Conservation (phyloP, 2,888 invertebrate genomes). For the Pammene fasciana region DNA sequence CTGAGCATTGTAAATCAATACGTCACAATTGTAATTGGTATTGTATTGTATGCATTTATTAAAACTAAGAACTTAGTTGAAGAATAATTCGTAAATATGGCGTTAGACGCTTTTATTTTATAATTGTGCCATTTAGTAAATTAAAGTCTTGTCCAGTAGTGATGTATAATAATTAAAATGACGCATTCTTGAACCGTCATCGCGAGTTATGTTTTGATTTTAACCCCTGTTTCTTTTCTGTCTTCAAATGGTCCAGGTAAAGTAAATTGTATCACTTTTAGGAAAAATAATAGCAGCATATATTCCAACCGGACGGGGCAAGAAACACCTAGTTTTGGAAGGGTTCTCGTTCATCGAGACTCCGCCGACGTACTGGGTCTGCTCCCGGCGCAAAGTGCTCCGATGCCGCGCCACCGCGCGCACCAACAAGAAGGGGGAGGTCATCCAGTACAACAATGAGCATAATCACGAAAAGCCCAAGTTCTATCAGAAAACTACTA, state of each 20-base stretch:
- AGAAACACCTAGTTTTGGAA: conserved; percentile 61
- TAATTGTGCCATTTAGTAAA: conserved; percentile 5
- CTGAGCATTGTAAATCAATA: no score
- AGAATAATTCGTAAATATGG: neutral
- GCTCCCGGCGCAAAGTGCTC: conserved; percentile 56
- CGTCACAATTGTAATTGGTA: neutral
- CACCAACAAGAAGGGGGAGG: conserved; percentile 64
- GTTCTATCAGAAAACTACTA: conserved; percentile 63
- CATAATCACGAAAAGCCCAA: conserved; percentile 69
- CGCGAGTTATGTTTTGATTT: neutral
- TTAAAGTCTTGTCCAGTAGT: neutral
- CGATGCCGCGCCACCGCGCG: conserved; percentile 63
- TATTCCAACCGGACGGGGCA: conserved; percentile 66
- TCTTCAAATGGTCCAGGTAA: neutral
- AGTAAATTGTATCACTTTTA: conserved; percentile 49
- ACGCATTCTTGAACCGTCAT: no score
- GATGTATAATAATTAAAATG: neutral
- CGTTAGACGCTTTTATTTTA: conserved; percentile 7
- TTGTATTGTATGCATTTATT: conserved; percentile 11
- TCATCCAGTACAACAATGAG: conserved; percentile 54
- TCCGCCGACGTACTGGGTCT: conserved; percentile 58
- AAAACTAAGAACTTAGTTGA: neutral
- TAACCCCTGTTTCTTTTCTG: neutral
- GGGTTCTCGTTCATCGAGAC: conserved; percentile 65
- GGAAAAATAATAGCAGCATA: conserved; percentile 62